These are phyloP conservation scores for Coecobrya sp. DNA, from an alignment of 2,888 invertebrate species.

Conservation along the genomic window DNA sequence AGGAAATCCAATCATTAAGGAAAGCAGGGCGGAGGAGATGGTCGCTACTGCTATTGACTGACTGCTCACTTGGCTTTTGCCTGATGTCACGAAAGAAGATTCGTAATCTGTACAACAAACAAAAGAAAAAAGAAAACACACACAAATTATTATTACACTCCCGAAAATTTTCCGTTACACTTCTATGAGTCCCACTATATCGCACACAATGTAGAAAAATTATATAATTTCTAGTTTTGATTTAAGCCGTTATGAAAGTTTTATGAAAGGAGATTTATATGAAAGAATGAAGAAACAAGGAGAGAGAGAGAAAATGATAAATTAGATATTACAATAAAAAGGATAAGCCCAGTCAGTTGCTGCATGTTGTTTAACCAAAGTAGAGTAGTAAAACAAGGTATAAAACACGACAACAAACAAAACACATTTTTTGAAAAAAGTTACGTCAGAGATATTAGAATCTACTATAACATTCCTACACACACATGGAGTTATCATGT, in stretches of 20 bases:
- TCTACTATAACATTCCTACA: neutral
- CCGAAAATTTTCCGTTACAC: neutral
- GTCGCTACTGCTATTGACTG: constrained; percentile 85
- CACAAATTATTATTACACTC: neutral
- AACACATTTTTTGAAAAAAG: constrained; percentile 54
- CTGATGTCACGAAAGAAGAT: constrained; percentile 80
- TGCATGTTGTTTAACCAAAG: constrained; percentile 54
- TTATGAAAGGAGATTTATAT: neutral
- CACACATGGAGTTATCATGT: neutral
- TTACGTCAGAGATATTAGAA: constrained; percentile 4
- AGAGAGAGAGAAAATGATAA: constrained; percentile 21
- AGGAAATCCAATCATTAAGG: constrained; percentile 85
- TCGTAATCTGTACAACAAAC: constrained; percentile 78
- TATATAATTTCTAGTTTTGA: neutral
- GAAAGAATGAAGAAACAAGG: constrained; percentile 22
- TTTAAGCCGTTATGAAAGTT: neutral
- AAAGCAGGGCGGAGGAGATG: constrained; percentile 84
- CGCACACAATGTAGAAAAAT: too few relatives aligned
- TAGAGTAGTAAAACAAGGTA: constrained; percentile 41
- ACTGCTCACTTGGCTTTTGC: constrained; percentile 79
- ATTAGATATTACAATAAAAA: constrained; percentile 22
- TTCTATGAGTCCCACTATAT: neutral
- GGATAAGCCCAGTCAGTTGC: constrained; percentile 80
- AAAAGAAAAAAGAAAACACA: constrained; percentile 47
- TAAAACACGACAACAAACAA: constrained; percentile 58